Evolutionary conservation across 2,113 vertebrate genomes (phyloP), one percentile per base, ranked within the genome.

Genomic region (Pseudorasbora parva): DNA sequence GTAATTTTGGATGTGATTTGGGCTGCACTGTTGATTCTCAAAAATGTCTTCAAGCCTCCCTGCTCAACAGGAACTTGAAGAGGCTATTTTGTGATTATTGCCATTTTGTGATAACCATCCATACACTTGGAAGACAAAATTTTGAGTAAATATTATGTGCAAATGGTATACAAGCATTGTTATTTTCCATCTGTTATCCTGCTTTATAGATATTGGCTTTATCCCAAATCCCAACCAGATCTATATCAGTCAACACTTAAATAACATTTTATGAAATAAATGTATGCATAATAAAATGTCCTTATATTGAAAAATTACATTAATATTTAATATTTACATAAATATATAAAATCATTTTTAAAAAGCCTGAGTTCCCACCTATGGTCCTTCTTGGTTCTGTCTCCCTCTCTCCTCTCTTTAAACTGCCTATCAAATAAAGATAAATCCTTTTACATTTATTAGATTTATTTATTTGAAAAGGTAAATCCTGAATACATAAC

Each of bases 201-300:
- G 66, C 33, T 69, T 37, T 69, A n/a, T 43, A 69, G 37, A 43
- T 69, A 11, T 43, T 17, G 9, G 33, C 19, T 7, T n/a, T n/a
- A 41, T 43, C 33, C 21, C 66, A 69, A 69, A 69, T 19, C 19
- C 10, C 59, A 60, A 27, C 23, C 23, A 62, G 11, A 27, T 4
- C n/a, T 17, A 69, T 43, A 43, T 69, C 19, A 43, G 21, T 69
- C 21, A 11, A 19, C 66, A 69, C 37, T 69, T 19, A n/a, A 43
- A 69, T 41, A 43, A 69, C 33, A n/a, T 69, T 69, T n/a, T n/a
- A 69, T n/a, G n/a, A 12, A 60, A 43, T 69, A 69, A 69, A 54
- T 54, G 51, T 19, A 54, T 54, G 51, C 51, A 54, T 54, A 8
- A 54, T 19, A 54, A 54, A 19, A 17, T 54, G 7, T 54, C 7